Percentiles rank a stretch among this genome's conserved stretches.
Evolutionary conservation across 2,113 vertebrate species (phyloP).

Genomic region (Ceyx cyanopectus): DNA sequence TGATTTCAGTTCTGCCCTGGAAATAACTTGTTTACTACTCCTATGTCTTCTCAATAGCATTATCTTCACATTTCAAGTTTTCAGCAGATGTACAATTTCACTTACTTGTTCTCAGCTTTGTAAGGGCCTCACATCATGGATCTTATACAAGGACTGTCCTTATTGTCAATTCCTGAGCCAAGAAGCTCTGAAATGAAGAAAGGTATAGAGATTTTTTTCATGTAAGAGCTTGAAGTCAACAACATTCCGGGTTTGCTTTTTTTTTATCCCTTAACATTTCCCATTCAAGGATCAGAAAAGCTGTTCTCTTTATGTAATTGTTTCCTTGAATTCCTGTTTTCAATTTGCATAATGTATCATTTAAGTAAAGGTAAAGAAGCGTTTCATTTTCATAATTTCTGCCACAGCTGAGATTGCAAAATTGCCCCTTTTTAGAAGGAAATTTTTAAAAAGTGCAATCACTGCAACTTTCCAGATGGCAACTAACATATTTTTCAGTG

Average conservation of each 20-base stretch:
- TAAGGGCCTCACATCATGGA: not conserved
- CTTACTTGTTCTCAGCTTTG: not conserved
- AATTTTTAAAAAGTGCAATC: conserved; percentile 68
- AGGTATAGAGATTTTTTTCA: conserved; percentile 24
- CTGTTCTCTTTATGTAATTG: conserved; percentile 61
- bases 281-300: conserved; percentile 40
- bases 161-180: not conserved
- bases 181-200: conserved; percentile 2
- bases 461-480: conserved; percentile 68
- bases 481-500: conserved; percentile 46
- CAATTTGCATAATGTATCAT: conserved; percentile 63
- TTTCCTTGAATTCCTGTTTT: conserved; percentile 66
- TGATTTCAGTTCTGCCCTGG: not conserved
- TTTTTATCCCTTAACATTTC: conserved; percentile 62
- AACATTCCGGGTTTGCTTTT: conserved; percentile 35
- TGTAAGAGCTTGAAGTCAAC: not conserved
- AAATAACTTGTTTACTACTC: not conserved
- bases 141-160: not conserved
- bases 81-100: not conserved
- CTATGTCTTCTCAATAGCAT: not conserved
- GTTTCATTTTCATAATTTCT: conserved; percentile 63
- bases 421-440: conserved; percentile 66
- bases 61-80: not conserved
- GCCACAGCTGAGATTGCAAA: conserved; percentile 68
- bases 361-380: conserved; percentile 70